These are phyloP conservation scores for Lasioglossum lativentre DNA, from an alignment of 2,888 invertebrate genomes.

Conservation along the genomic window DNA sequence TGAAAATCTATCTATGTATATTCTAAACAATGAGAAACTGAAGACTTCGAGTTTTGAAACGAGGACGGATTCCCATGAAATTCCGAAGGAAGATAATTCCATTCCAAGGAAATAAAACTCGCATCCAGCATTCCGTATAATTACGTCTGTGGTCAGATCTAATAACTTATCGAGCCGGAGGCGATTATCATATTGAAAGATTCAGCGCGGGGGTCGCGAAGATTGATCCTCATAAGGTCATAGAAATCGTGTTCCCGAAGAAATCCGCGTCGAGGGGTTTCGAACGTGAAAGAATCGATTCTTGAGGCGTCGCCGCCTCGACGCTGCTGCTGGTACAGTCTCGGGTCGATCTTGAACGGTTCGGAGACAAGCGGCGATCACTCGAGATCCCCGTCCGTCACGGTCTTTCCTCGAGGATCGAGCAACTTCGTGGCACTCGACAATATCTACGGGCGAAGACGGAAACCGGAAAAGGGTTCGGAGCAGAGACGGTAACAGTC, in stretches of 20 bases:
- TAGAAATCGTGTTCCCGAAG: not conserved
- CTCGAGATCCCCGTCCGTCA: constrained; percentile 37
- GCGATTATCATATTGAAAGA: not conserved
- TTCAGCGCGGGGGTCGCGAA: not conserved
- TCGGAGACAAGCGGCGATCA: constrained; percentile 40
- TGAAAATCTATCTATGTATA: too few relatives aligned
- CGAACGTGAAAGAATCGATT: constrained; percentile 1
- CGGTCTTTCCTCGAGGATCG: constrained; percentile 32
- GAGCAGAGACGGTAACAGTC: constrained; percentile 62
- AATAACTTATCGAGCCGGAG: not conserved
- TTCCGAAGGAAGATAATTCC: not conserved
- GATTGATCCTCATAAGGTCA: not conserved
- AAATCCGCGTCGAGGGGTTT: not conserved
- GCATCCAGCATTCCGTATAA: not conserved
- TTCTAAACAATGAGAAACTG: too few relatives aligned
- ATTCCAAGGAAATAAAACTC: not conserved
- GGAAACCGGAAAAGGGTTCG: constrained; percentile 50
- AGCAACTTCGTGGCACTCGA: constrained; percentile 60
- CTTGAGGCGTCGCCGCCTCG: not conserved
- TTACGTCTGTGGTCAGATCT: not conserved
- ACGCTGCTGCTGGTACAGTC: not conserved
- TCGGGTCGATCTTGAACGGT: not conserved
- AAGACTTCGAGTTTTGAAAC: too few relatives aligned
- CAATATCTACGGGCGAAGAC: constrained; percentile 53
- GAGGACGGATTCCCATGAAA: not conserved